A percentile compares a stretch with the other conserved stretches of the same genome.
These are phyloP conservation scores for Cotesia vestalis DNA, from an alignment of 1,140 invertebrate genomes.

Conservation along the genomic window DNA sequence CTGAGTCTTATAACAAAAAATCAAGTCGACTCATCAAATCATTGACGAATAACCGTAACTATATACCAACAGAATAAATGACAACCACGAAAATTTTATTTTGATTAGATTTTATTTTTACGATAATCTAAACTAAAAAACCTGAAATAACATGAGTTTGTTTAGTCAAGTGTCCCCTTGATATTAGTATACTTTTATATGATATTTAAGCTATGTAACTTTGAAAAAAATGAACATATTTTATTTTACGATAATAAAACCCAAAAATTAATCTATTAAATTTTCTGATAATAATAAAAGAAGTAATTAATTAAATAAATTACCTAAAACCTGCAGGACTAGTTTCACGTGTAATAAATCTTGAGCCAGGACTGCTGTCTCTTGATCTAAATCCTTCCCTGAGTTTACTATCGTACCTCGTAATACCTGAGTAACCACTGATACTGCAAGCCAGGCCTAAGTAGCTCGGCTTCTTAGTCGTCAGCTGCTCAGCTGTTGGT, in stretches of 20 bases:
- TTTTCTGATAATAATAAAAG: too few species aligned
- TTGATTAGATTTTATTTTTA: neutral
- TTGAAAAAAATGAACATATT: too few species aligned
- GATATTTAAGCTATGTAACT: too few species aligned
- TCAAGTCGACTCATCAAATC: neutral
- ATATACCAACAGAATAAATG: too few species aligned
- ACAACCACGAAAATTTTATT: too few species aligned
- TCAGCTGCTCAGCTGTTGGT: conserved; percentile 54
- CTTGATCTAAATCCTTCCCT: conserved; percentile 73
- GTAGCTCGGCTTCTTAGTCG: conserved; percentile 78
- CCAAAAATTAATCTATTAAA: too few species aligned
- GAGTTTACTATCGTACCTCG: conserved; percentile 82
- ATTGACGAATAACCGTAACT: too few species aligned
- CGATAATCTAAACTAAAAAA: neutral
- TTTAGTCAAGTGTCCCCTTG: too few species aligned
- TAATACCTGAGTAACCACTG: conserved; percentile 86
- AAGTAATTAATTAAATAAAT: conserved; percentile 40
- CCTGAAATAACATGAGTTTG: too few species aligned
- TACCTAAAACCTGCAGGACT: conserved; percentile 70
- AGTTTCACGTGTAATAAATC: conserved; percentile 65
- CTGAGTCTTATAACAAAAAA: neutral
- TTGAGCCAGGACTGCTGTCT: conserved; percentile 74
- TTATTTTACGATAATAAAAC: too few species aligned
- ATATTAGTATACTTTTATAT: neutral
- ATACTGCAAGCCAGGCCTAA: conserved; percentile 87